Evolutionary conservation across 2,113 vertebrate genomes (phyloP), one percentile per base, ranked within the genome.

Genomic region (Epinephelus lanceolatus): DNA sequence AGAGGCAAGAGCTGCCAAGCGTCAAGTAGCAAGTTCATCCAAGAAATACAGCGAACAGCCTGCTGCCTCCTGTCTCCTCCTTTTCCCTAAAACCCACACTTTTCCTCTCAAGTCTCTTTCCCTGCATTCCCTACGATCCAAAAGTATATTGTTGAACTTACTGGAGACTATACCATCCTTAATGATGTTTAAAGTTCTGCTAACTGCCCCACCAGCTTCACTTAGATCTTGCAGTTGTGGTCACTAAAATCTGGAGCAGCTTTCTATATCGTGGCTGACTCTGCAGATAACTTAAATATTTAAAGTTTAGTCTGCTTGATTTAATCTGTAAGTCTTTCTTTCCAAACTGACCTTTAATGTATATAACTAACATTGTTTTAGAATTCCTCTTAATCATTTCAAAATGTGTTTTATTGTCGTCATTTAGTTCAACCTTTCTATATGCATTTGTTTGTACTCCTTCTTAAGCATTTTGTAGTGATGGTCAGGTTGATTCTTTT

Each of bases 21-120:
- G 14, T 53, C 4, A 2, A 91, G 70, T 53, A 15, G 37, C 9
- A 69, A 63, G 53, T 76, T 75, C 30, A 27, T 84, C 90, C 88
- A 83, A 85, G 76, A 91, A 71, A 80, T 56, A 84, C 84, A 89
- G 66, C 77, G 70, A 79, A 72, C 6, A 1, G 27, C 81, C 37
- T 18, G 57, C 75, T 61, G 71, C 80, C 66, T 83, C 76, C 74
- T 1, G 17, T 79, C 72, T 68, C 66, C 74, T 59, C 55, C 12
- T 62, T 40, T 75, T 15, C 1, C 30, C 47, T 74, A 25, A 63
- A 33, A 85, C 74, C 69, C 23, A 71, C 71, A 56, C 61, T 53
- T 76, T 70, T 53, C 51, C 75, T 60, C 51, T 37, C 53, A 37
- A 4, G 13, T 42, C 40, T 74, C 49, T 23, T 5, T 51, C 61